Conservation (phyloP, 2,113 vertebrate species). For the Amia ocellicauda region DNA sequence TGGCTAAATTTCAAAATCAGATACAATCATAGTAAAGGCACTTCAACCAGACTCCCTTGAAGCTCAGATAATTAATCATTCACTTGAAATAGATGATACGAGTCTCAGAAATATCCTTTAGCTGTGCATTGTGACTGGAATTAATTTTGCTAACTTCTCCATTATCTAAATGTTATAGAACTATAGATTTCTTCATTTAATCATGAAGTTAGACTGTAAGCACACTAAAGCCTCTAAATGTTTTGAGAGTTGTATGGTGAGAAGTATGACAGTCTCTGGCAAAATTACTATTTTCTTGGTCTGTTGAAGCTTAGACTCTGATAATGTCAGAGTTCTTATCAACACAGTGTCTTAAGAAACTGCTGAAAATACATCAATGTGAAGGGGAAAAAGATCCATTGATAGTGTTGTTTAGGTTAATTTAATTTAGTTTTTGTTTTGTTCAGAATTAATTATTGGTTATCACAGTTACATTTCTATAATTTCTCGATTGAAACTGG, state of each 20-base stretch:
- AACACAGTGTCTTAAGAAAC: background rate
- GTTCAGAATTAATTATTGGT: too few relatives aligned
- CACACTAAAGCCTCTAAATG: too few relatives aligned
- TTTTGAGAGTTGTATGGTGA: too few relatives aligned
- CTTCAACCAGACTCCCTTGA: background rate
- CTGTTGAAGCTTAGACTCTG: background rate
- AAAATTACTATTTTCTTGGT: too few relatives aligned
- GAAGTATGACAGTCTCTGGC: too few relatives aligned
- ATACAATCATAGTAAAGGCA: conserved; percentile 16
- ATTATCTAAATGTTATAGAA: conserved; percentile 1
- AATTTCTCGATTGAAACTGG: background rate
- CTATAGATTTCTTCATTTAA: too few relatives aligned
- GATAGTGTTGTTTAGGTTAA: too few relatives aligned
- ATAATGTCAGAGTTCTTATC: background rate
- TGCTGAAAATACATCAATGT: background rate
- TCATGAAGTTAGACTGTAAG: too few relatives aligned
- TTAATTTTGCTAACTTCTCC: background rate
- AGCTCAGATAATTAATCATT: conserved; percentile 16
- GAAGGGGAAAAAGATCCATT: background rate
- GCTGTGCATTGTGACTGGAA: conserved; percentile 9
- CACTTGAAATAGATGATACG: conserved; percentile 13
- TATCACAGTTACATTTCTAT: too few relatives aligned
- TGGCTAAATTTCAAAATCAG: conserved; percentile 16
- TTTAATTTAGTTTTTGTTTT: too few relatives aligned
- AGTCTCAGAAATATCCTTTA: conserved; percentile 10